Conservation (phyloP, 1,140 invertebrate species). For the Bombus fervidus region DNA sequence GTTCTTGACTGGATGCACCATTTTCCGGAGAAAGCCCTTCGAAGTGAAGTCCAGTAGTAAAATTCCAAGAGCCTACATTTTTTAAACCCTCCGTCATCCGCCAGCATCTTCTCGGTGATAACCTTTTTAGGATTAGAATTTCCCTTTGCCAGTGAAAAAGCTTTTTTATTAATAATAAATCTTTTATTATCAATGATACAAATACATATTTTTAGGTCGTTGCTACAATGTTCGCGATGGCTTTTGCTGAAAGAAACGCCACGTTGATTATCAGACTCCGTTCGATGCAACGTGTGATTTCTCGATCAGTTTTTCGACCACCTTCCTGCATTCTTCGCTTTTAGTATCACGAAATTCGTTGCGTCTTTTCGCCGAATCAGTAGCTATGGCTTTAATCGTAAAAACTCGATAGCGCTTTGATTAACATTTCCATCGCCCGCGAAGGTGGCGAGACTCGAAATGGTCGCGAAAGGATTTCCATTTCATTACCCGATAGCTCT, state of each 20-base stretch:
- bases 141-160: no score
- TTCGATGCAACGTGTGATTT: not conserved
- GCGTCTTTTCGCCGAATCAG: no score
- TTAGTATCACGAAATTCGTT: not conserved
- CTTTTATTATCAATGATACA: not conserved
- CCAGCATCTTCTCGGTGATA: no score
- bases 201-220: no score
- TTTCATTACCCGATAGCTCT: not conserved
- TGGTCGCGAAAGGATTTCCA: constrained; percentile 32
- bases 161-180: no score
- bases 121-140: no score
- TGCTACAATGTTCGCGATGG: no score
- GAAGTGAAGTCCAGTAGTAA: not conserved
- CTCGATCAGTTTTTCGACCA: not conserved
- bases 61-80: not conserved
- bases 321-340: no score
- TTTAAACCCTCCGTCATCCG: not conserved
- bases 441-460: not conserved
- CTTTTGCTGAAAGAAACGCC: no score
- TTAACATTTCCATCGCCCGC: constrained; percentile 7
- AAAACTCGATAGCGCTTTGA: not conserved
- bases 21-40: not conserved
- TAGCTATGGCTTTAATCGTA: not conserved
- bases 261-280: not conserved
- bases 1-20: not conserved